A percentile compares a stretch with the other conserved stretches of the same genome.
Evolutionary conservation across 2,113 vertebrate species (phyloP).

Genomic region (Equus quagga): DNA sequence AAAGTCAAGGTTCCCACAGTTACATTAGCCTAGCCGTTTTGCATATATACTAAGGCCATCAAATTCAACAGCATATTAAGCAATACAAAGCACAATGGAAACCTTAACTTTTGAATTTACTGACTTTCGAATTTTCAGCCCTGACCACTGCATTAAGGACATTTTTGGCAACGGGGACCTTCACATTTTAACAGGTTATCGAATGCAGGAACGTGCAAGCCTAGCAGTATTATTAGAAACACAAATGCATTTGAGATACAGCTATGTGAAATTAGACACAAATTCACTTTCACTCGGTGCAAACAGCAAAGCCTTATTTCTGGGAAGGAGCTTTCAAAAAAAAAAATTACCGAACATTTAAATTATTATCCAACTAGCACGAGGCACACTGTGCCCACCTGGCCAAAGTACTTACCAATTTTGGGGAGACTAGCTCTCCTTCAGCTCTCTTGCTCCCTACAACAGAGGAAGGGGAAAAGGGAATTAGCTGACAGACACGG

Average conservation of each 20-base stretch:
- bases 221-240: slow-evolving; percentile 50
- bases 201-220: slow-evolving; percentile 58
- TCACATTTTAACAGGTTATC: slow-evolving; percentile 63
- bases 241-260: slow-evolving; percentile 58
- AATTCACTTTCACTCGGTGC: slow-evolving; percentile 78
- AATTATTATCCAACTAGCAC: slow-evolving; percentile 60
- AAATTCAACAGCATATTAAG: slow-evolving; percentile 62
- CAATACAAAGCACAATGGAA: slow-evolving; percentile 56
- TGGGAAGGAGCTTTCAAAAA: slow-evolving; percentile 14
- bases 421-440: slow-evolving; percentile 78
- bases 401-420: slow-evolving; percentile 82
- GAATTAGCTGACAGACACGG: slow-evolving; percentile 71
- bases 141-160: slow-evolving; percentile 49
- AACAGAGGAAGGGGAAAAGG: slow-evolving; percentile 75
- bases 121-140: slow-evolving; percentile 52
- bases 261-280: slow-evolving; percentile 77
- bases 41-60: slow-evolving; percentile 29
- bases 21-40: slow-evolving; percentile 51
- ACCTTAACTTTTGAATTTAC: slow-evolving; percentile 67
- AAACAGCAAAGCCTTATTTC: slow-evolving; percentile 75
- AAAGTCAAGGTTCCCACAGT: slow-evolving; percentile 65
- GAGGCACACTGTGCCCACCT: slow-evolving; percentile 43
- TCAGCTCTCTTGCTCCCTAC: slow-evolving; percentile 84
- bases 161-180: slow-evolving; percentile 50
- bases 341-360: slow-evolving; percentile 40